Base-by-base conservation (phyloP, 92 coral and sea anemone species). In the Paragorgia papillata region DNA sequence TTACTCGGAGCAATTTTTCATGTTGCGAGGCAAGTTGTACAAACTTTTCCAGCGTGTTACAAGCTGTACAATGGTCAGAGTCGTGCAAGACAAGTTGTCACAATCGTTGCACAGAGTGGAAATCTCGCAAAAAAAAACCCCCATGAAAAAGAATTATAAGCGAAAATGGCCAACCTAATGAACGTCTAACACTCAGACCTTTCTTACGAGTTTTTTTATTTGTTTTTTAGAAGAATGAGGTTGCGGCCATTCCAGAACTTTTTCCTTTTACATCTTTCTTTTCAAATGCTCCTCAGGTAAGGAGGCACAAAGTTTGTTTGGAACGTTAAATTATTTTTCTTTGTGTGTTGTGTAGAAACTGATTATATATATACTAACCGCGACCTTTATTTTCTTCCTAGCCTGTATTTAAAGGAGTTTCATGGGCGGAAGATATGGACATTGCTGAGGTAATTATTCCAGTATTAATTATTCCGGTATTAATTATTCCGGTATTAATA, bases 201-300 rank as follows among this genome's bases (percentile, higher is more conserved):
- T 43, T 15, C 19, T 55, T 9, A 6, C 76, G n/a, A 0, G 7
- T 3, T 34, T 74, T 1, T 18, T 29, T 40, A 37, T 50, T 62
- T 15, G n/a, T 12, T 37, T 20, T 41, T 20, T 76, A 95, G 99
- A 95, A 87, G 58, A 96, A 92, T 75, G 94, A 91, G 28, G 91
- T 91, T 12, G 79, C 86, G 2, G 92, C 97, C 10, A 89, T 95
- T 21, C 83, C 95, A 4, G 95, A 95, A 40, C 82, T 89, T 22
- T 95, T 95, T 61, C 99, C 99, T 18, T 95, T 91, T 64, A 86
- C 88, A 9, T 90, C 86, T 50, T 95, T 95, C 85, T 91, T 95
- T 61, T 87, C 88, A 22, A 95, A 91, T 76, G 99, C 99, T 33
- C 99, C 99, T 1, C 99, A 91, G 87, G 99, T 91, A 63, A 25